Base-by-base conservation (phyloP, 2,797 vertebrate species). In the Ptychadena robeensis region DNA sequence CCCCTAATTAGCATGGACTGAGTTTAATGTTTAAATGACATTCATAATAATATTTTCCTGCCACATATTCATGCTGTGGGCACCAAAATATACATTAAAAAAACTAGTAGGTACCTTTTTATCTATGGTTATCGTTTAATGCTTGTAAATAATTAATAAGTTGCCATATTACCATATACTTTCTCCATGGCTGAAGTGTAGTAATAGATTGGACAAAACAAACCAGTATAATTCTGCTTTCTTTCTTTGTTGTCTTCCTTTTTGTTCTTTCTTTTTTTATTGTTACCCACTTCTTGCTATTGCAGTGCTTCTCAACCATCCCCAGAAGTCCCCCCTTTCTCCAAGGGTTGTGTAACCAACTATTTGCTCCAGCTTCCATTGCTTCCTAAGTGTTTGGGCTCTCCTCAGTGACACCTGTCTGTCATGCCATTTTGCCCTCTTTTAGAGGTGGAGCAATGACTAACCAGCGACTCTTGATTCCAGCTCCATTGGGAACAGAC, bases 321-420 rank as follows among this genome's bases (percentile, higher is more conserved):
- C 87, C 89, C 87, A 83, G 87, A 90, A 48, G 37, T 70, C 64
- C 34, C 70, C 48, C 59, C 72, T 40, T 75, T 80, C n/a, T 80
- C 44, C 65, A 65, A 87, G 88, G 86, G 87, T 82, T 86, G 86
- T 87, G 86, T 86, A 88, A 72, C 85, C 85, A 88, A 87, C 73
- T 85, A 88, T 75, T 85, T 87, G 86, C 89, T 86, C 87, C 87
- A 89, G 87, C 87, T 88, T 89, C 90, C 91, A 91, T 92, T 83
- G 91, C 91, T 92, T 92, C 83, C 88, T 75, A 90, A 82, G 89
- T 87, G 89, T 90, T 91, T 85, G 86, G 87, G 89, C 89, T 89
- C 82, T 88, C 89, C 86, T 90, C 65, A 74, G 87, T 91, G 89
- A 88, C 84, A 57, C 90, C 87, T 90, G 89, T 92, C 90, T 90